These are phyloP conservation scores for Mirounga angustirostris DNA, from an alignment of 2,113 vertebrate species.

Conservation along the genomic window DNA sequence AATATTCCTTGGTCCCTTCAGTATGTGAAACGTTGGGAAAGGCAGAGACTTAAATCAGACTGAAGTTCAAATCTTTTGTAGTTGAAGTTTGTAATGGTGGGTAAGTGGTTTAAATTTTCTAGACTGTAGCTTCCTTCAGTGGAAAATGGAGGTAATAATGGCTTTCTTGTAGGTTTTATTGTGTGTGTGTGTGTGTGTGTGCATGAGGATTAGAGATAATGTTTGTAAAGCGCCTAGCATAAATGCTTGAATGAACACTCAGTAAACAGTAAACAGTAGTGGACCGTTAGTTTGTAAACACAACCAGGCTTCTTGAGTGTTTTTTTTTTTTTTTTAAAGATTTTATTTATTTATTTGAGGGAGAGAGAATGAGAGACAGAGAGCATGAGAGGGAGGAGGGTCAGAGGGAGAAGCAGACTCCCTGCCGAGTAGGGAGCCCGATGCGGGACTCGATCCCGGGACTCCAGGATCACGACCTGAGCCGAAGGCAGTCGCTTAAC, in stretches of 20 bases:
- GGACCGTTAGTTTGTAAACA: neutral
- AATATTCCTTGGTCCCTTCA: constrained; percentile 8
- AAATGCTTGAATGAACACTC: neutral
- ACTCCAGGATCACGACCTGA: neutral
- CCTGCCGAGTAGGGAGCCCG: too few relatives aligned
- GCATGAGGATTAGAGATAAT: neutral
- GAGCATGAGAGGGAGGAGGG: too few relatives aligned
- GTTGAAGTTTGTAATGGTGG: neutral
- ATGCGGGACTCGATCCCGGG: too few relatives aligned
- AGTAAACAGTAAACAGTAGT: neutral
- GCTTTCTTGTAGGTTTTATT: neutral
- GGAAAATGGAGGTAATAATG: constrained; percentile 1
- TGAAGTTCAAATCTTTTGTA: neutral
- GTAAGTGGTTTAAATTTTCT: constrained; percentile 20
- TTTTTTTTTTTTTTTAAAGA: neutral
- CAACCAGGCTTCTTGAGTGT: neutral
- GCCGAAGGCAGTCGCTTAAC: neutral
- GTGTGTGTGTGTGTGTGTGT: neutral
- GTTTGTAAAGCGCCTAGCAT: neutral
- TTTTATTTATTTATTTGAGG: too few relatives aligned
- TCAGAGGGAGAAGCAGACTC: too few relatives aligned
- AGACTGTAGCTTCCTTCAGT: neutral
- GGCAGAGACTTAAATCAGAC: neutral
- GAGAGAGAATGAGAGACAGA: too few relatives aligned
- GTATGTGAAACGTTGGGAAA: neutral